phyloP scores from a whole-genome alignment of 2,797 vertebrate species.

The Menidia menidia region DNA sequence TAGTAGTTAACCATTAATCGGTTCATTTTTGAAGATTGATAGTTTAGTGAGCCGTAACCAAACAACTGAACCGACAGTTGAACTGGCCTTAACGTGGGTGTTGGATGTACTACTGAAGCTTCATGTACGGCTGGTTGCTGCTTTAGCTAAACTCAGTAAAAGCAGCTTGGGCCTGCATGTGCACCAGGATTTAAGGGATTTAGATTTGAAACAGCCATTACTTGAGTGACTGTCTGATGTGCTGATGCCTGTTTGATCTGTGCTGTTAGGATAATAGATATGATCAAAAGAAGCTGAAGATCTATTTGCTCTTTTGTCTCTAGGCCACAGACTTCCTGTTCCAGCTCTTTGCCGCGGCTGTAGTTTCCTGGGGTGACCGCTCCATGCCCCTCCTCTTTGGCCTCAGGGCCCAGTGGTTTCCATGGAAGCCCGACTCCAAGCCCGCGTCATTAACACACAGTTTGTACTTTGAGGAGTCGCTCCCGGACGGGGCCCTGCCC shows the following conservation, averaged over 20 bases:
- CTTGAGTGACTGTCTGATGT: background rate
- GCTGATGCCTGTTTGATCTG: background rate
- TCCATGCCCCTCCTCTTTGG: slow-evolving; percentile 88
- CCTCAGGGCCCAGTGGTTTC: slow-evolving; percentile 86
- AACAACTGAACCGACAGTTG: too few species aligned
- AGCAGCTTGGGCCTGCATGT: too few species aligned
- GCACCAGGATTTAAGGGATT: too few species aligned
- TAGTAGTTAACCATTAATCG: too few species aligned
- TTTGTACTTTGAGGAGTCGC: slow-evolving; percentile 75
- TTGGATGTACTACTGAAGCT: too few species aligned
- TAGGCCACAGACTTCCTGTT: slow-evolving; percentile 91
- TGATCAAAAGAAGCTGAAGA: too few species aligned
- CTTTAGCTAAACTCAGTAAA: too few species aligned
- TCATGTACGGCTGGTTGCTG: too few species aligned
- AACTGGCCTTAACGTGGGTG: too few species aligned
- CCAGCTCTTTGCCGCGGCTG: slow-evolving; percentile 86
- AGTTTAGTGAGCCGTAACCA: too few species aligned
- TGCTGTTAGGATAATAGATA: background rate
- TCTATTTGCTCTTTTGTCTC: background rate
- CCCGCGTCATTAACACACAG: slow-evolving; percentile 48
- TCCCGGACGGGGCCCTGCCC: slow-evolving; percentile 72
- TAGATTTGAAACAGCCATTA: too few species aligned
- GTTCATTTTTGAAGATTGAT: too few species aligned
- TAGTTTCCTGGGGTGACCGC: slow-evolving; percentile 92
- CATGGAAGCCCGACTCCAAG: slow-evolving; percentile 72